Evolutionary conservation across 2,888 invertebrate genomes (phyloP), one percentile per base, ranked within the genome.

Genomic region (Physocephala rufipes): DNA sequence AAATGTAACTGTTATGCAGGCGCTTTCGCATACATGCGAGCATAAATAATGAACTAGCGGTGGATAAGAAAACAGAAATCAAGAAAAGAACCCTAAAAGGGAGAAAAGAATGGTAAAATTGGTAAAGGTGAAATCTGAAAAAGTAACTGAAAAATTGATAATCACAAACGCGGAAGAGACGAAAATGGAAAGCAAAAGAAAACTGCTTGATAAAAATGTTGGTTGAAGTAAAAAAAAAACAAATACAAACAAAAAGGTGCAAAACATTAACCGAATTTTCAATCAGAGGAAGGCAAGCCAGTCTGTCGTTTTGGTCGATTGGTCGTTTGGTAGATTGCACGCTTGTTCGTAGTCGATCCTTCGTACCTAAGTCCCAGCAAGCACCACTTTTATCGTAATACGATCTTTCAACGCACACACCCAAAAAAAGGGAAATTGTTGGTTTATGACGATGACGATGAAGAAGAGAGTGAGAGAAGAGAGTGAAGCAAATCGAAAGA

Each of bases 401-500:
- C 36, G 68, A 68, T 68, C 68, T 68, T 45, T 24, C 63, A 47
- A 63, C 47, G 63, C 24, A 19, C 9, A 63, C 45, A 63, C n/a
- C n/a, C n/a, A n/a, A n/a, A n/a, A 1, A 63, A 24, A 21, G 16
- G 45, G 24, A 47, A 24, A 30, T 61, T 36, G 36, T 36, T 36
- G 19, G 30, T 5, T 4, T 19, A n/a, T 2, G 15, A 62, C n/a
- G n/a, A 9, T 12, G 53, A 1, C 30, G 15, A 28, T 3, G 30
- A 19, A 68, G 19, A 9, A 26, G 61, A 7, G 24, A 26, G 3
- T 43, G 36, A 16, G 24, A 24, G 5, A 24, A 16, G 21, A 15
- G 43, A 26, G 58, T 28, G 24, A 16, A 58, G 49, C 9, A 45
- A 64, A 7, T n/a, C 47, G 3, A 53, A 36, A 16, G 24, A 24